phyloP scores from a whole-genome alignment of 2,797 vertebrate species.

The Sebastes minor region DNA sequence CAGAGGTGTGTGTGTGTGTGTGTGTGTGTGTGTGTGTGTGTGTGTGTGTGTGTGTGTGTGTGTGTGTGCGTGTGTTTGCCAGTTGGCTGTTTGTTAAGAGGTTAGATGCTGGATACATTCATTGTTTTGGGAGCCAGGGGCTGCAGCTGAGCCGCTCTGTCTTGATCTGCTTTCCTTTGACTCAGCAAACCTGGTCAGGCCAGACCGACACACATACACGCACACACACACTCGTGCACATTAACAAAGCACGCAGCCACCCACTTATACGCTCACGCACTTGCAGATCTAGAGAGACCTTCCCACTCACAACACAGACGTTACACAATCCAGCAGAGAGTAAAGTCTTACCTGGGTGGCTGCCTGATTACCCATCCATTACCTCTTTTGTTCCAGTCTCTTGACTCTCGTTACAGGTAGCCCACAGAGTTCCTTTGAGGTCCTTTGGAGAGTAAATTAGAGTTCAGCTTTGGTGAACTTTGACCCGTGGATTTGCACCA shows the following conservation, averaged over 20 bases:
- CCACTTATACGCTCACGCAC: constrained; percentile 14
- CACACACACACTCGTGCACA: background rate
- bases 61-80: constrained; percentile 31
- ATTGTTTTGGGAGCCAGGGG: constrained; percentile 72
- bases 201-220: constrained; percentile 34
- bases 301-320: constrained; percentile 49
- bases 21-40: constrained; percentile 17
- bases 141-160: constrained; percentile 61
- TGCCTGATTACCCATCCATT: constrained; percentile 44
- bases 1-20: constrained; percentile 46
- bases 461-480: background rate
- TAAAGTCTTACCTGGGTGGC: constrained; percentile 22
- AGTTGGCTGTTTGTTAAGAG: constrained; percentile 64
- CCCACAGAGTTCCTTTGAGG: background rate
- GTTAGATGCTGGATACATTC: constrained; percentile 65
- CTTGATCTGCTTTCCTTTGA: constrained; percentile 76
- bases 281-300: constrained; percentile 24
- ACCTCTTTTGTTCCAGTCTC: constrained; percentile 15
- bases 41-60: constrained; percentile 54
- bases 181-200: constrained; percentile 66
- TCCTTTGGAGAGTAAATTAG: background rate
- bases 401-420: background rate
- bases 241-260: constrained; percentile 18
- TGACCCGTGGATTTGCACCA: rapidly evolving
- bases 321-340: constrained; percentile 55